A percentile compares a stretch with the other conserved stretches of the same genome.
These are phyloP conservation scores for Channa maculata DNA, from an alignment of 2,113 vertebrate species.

Conservation along the genomic window DNA sequence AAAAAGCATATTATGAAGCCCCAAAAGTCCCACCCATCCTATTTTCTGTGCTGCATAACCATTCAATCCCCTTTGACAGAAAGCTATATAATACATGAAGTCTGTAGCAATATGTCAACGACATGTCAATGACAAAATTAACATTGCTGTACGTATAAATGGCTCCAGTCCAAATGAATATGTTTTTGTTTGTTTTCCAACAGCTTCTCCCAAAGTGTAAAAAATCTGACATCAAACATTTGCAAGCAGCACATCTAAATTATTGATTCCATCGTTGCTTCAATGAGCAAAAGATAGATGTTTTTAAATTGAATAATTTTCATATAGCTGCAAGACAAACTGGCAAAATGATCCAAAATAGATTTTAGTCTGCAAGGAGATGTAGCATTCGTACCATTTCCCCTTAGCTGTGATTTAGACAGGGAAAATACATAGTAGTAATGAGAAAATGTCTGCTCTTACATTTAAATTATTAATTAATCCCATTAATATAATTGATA, in stretches of 20 bases:
- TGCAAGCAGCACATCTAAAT: constrained; percentile 68
- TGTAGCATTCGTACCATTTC: constrained; percentile 2
- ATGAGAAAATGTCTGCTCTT: constrained; percentile 14
- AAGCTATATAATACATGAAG: neutral
- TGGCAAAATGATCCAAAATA: constrained; percentile 36
- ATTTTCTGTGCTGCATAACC: neutral
- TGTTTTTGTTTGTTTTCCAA: constrained; percentile 9
- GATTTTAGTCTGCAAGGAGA: constrained; percentile 24
- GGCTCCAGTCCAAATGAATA: too few species aligned
- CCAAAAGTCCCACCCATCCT: neutral
- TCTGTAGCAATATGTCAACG: neutral
- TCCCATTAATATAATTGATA: neutral
- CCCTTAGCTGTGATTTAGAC: constrained; percentile 38
- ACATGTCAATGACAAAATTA: too few species aligned
- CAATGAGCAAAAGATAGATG: constrained; percentile 66
- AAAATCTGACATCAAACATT: constrained; percentile 53
- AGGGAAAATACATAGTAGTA: constrained; percentile 6
- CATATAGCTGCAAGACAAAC: constrained; percentile 60
- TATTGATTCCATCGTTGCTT: constrained; percentile 70
- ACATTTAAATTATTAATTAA: constrained; percentile 1
- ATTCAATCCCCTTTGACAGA: neutral
- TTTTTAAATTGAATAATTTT: constrained; percentile 70
- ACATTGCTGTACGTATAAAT: too few species aligned
- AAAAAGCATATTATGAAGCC: neutral
- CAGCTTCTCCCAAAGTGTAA: constrained; percentile 47